These are phyloP conservation scores for Stenotaenia linearis DNA, from an alignment of 2,888 invertebrate species.

Conservation along the genomic window DNA sequence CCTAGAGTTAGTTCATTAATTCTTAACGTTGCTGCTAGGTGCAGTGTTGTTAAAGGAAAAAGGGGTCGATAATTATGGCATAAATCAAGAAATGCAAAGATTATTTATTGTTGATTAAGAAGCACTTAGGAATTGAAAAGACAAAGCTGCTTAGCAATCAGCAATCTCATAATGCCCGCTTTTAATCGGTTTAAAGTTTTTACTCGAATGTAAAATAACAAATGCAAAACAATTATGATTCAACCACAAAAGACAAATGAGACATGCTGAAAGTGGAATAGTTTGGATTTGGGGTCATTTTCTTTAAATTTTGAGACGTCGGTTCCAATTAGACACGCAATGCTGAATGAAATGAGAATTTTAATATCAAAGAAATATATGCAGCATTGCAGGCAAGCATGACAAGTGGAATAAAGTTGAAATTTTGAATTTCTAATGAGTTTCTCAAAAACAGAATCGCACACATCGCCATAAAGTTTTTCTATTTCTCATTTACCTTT, in stretches of 20 bases:
- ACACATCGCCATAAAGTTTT: background rate
- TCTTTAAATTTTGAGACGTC: background rate
- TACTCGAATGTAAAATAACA: background rate
- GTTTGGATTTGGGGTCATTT: background rate
- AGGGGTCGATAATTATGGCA: background rate
- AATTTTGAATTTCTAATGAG: background rate
- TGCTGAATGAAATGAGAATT: background rate
- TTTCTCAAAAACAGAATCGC: background rate
- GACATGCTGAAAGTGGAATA: background rate
- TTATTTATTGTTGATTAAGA: conserved; percentile 11
- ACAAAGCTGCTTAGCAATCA: background rate
- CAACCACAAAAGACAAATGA: background rate
- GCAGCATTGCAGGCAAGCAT: background rate
- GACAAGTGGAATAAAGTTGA: background rate
- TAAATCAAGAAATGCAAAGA: background rate
- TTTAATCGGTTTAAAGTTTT: background rate
- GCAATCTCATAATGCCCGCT: background rate
- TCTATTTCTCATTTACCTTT: background rate
- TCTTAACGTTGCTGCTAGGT: background rate
- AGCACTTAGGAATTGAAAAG: background rate
- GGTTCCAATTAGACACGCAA: background rate
- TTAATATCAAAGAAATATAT: background rate
- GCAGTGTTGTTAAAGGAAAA: background rate
- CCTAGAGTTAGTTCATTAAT: background rate
- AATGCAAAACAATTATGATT: background rate